Evolutionary conservation across 2,113 vertebrate genomes (phyloP).

Genomic region (Prinia subflava): DNA sequence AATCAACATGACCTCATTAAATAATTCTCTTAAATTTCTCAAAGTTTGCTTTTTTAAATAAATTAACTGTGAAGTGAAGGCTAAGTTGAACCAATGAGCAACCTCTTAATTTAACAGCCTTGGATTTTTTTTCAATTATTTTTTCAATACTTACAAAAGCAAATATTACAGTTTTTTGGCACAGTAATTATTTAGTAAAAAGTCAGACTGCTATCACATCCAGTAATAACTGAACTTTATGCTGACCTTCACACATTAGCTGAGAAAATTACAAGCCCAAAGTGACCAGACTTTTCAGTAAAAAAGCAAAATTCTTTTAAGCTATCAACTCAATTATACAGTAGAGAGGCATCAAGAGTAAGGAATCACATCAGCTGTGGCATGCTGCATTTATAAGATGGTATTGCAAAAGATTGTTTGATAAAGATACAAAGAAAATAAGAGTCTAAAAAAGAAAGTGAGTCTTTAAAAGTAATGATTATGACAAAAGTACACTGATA

Average conservation of each 20-base stretch:
- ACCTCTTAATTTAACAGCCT: background rate
- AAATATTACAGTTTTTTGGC: background rate
- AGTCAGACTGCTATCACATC: background rate
- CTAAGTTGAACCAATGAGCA: background rate
- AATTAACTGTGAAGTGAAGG: background rate
- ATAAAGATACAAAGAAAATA: background rate
- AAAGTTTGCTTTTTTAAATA: background rate
- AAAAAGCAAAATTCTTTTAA: background rate
- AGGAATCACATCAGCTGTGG: background rate
- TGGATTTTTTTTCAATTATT: background rate
- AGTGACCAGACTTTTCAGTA: background rate
- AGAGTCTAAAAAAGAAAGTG: background rate
- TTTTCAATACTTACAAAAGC: background rate
- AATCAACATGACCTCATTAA: slow-evolving; percentile 4
- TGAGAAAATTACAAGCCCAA: slow-evolving; percentile 11
- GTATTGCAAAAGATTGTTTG: background rate
- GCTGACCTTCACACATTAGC: background rate
- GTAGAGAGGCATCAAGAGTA: background rate
- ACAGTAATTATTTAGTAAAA: background rate
- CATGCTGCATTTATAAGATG: background rate
- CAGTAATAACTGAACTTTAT: background rate
- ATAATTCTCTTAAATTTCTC: background rate
- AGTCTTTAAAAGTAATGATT: background rate
- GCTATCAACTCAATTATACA: background rate
- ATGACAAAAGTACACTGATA: background rate